A percentile compares a stretch with the other conserved stretches of the same genome.
These are phyloP conservation scores for Orestias chungarensis DNA, from an alignment of 2,797 vertebrate species.

Conservation along the genomic window DNA sequence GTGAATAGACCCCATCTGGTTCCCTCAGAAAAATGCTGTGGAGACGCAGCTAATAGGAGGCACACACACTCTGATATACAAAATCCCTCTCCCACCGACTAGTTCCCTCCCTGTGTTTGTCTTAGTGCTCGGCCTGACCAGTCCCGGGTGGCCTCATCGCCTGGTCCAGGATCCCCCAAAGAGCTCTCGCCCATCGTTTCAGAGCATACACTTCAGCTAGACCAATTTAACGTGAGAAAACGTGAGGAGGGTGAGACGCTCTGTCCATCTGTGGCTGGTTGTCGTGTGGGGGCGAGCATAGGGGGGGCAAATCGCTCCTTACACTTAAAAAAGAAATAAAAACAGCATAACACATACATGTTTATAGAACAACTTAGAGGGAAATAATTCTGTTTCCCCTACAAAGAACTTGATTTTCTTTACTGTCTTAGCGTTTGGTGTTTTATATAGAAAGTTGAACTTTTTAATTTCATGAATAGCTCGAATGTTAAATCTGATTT, in stretches of 20 bases:
- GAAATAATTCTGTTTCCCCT: background rate
- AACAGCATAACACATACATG: slow-evolving; percentile 10
- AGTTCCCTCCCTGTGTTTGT: slow-evolving; percentile 38
- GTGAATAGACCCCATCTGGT: slow-evolving; percentile 87
- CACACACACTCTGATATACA: slow-evolving; percentile 37
- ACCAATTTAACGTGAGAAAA: slow-evolving; percentile 86
- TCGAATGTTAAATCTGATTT: background rate
- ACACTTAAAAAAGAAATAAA: slow-evolving; percentile 7
- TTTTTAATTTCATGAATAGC: background rate
- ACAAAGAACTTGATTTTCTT: background rate
- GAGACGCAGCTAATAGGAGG: slow-evolving; percentile 70
- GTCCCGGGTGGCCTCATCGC: slow-evolving; percentile 79
- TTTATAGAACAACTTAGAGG: background rate
- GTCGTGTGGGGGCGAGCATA: slow-evolving; percentile 35
- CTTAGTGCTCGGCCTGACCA: slow-evolving; percentile 58
- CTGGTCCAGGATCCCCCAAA: slow-evolving; percentile 79
- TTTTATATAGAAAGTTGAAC: background rate
- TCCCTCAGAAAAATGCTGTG: slow-evolving; percentile 77
- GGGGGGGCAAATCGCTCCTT: slow-evolving; percentile 32
- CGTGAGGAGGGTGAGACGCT: slow-evolving; percentile 49
- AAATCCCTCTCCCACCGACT: slow-evolving; percentile 19
- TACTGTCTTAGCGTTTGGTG: background rate
- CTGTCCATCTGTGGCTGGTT: slow-evolving; percentile 68
- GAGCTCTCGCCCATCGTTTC: slow-evolving; percentile 69
- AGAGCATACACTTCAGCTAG: slow-evolving; percentile 70